Base-by-base conservation (phyloP, 2,113 vertebrate genomes). In the Syngnathus typhle region DNA sequence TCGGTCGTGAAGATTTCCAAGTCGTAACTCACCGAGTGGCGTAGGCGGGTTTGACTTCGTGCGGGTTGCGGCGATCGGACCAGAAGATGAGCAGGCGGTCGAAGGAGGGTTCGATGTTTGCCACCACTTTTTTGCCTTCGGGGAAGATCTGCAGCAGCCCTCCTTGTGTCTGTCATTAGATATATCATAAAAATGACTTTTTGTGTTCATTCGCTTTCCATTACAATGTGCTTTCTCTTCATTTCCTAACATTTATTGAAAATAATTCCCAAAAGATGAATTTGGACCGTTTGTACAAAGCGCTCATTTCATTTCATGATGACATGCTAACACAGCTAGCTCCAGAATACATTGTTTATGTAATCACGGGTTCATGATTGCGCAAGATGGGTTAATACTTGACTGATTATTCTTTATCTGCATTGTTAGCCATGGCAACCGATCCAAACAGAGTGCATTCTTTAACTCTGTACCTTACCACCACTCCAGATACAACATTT, bases 11-110 rank as follows among this genome's bases (percentile, higher is more conserved):
- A 27, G 27, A 27, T 27, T 55, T 23, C 11, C 19, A 39, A 39
- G 5, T 15, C 12, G 12, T 11, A 49, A 5, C 87, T 85, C 72
- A 96, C 95, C 94, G 93, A 65, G 91, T 95, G 72, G 93, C 87
- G 44, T 88, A 95, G 68, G 95, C 92, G 11, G 94, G 94, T 69
- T 94, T 95, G 76, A 96, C 95, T 87, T 95, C 94, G 6, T 96
- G 95, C 6, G 95, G 95, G 79, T 96, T 96, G 70, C 94, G 90
- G 66, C 94, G 92, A 77, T 96, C 94, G 0, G 94, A 96, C 94
- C 94, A 96, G 91, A 96, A 96, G 82, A 96, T 91, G 23, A 96
- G 92, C 87, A 96, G 85, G 18, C 94, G 89, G 80, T 96, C 94
- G 76, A 96, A 96, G 55, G 92, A 65, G 7, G 95, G 95, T 72